A percentile compares a stretch with the other conserved stretches of the same genome.
phyloP scores from a whole-genome alignment of 2,113 vertebrate genomes.

The Crypturellus undulatus region DNA sequence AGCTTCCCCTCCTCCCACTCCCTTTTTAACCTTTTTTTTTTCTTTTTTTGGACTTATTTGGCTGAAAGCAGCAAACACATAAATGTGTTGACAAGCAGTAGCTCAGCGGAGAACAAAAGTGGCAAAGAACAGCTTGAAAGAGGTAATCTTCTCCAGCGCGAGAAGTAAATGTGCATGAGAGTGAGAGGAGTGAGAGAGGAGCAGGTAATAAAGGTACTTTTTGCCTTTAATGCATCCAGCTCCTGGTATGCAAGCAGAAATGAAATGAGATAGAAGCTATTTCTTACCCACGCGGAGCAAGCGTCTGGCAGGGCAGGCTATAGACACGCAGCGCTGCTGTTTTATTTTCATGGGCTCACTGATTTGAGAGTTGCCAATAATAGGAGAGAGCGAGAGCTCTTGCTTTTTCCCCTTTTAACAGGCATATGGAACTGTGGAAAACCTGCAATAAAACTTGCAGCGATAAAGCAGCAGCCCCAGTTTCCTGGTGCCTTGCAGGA shows the following conservation, averaged over 20 bases:
- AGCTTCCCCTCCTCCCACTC: not conserved
- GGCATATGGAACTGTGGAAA: not conserved
- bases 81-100: slow-evolving; percentile 53
- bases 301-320: not conserved
- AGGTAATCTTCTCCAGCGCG: slow-evolving; percentile 14
- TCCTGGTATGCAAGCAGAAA: not conserved
- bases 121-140: slow-evolving; percentile 50
- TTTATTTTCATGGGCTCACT: not conserved
- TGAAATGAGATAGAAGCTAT: not conserved
- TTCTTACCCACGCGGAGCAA: not conserved
- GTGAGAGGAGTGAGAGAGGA: slow-evolving; percentile 35
- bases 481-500: not conserved
- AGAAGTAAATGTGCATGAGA: slow-evolving; percentile 21
- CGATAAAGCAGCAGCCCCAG: not conserved
- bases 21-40: not conserved
- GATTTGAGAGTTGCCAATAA: not conserved
- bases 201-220: slow-evolving; percentile 39
- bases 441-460: not conserved
- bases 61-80: slow-evolving; percentile 7
- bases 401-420: not conserved
- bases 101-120: slow-evolving; percentile 48
- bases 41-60: not conserved
- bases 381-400: not conserved
- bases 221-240: not conserved
- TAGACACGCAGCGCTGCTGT: not conserved